Evolutionary conservation across 1,140 invertebrate genomes (phyloP), one percentile per base, ranked within the genome.

Genomic region (Neodiprion fabricii): DNA sequence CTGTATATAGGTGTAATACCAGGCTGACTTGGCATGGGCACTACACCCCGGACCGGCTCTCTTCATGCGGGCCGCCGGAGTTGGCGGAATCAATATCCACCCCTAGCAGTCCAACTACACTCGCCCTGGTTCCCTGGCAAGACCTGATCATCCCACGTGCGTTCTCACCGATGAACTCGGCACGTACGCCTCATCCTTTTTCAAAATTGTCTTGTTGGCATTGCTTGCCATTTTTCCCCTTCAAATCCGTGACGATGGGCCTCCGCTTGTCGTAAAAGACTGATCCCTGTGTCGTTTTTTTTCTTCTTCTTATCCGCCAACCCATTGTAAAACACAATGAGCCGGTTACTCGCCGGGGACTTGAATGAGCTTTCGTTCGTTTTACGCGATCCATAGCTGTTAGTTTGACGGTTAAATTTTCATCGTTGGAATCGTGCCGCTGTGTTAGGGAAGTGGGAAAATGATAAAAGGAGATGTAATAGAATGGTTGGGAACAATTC

Each of bases 51-150:
- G 49, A 77, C 76, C 76, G 75, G 76, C 79, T 74, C 83, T 84
- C 82, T 80, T 79, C 78, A 82, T 77, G 83, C 82, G 81, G 83
- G 78, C 53, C 53, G 1, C 11, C 53, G n/a, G 53, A 61, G 53
- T 61, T 61, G 11, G 80, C 81, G 80, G 82, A 86, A 86, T 86
- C 85, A 83, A 87, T 87, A 87, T 80, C 82, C 75, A 84, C 81
- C 77, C 83, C 81, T 85, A 77, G 79, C 81, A 82, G 81, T 79
- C 81, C 80, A 80, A 80, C 80, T 74, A 61, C 53, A 61, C 11
- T 17, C 23, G 72, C 71, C 75, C 77, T 79, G 80, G 75, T 49
- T 61, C 70, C 48, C 70, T 48, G n/a, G 70, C 48, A 40, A n/a
- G 8, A 47, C 70, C 70, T 71, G 70, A 23, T 48, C 17, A 3